These are phyloP conservation scores for Rhincodon typus DNA, from an alignment of 2,797 vertebrate genomes.

Conservation along the genomic window DNA sequence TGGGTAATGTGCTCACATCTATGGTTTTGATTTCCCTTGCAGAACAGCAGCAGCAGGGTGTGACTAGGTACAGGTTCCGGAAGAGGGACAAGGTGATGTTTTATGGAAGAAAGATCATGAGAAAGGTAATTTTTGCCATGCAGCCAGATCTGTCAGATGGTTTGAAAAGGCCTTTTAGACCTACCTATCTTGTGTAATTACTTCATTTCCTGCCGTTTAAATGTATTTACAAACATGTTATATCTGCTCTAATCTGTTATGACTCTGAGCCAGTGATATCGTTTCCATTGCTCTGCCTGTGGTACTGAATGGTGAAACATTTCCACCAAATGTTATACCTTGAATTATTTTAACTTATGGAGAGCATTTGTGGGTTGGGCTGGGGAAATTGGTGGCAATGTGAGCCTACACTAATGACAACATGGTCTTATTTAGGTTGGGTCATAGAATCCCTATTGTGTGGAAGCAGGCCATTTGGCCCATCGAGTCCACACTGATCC, in stretches of 20 bases:
- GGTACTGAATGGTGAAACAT: not conserved
- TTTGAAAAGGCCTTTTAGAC: not conserved
- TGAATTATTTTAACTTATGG: not conserved
- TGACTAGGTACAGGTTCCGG: constrained; percentile 78
- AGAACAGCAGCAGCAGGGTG: constrained; percentile 64
- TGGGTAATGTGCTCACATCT: not conserved
- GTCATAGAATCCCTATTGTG: not conserved
- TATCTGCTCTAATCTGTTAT: not conserved
- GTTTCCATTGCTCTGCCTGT: not conserved
- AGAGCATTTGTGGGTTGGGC: not conserved
- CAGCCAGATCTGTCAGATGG: not conserved
- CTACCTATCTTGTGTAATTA: not conserved
- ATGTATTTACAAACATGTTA: not conserved
- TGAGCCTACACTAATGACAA: not conserved
- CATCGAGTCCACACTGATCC: no score
- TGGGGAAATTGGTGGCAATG: not conserved
- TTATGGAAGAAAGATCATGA: constrained; percentile 89
- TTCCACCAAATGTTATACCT: not conserved
- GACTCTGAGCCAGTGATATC: not conserved
- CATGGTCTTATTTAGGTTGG: not conserved
- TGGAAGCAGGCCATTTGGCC: no score
- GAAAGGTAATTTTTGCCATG: constrained; percentile 63
- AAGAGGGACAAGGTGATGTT: constrained; percentile 91
- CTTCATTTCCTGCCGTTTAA: not conserved
- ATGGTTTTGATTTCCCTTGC: constrained; percentile 40